Percentiles rank a stretch among this genome's conserved stretches.
Evolutionary conservation across 2,797 vertebrate genomes (phyloP).

Genomic region (Apodemus agrarius): DNA sequence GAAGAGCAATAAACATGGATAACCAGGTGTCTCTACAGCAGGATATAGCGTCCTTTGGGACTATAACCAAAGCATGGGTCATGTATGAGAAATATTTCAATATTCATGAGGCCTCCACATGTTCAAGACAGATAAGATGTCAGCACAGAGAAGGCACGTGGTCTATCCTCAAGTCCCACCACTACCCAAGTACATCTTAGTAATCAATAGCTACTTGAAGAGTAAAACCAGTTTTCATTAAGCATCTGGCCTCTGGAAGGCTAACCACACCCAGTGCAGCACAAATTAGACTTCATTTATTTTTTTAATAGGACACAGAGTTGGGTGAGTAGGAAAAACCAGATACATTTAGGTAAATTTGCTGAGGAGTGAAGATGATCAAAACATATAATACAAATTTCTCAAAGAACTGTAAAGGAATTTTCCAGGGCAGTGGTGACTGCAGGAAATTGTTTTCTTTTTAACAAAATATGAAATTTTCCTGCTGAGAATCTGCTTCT

Average conservation of each 20-base stretch:
- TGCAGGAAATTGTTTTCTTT: not conserved
- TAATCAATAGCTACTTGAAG: too few relatives aligned
- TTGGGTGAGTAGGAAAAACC: not conserved
- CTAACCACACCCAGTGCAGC: not conserved
- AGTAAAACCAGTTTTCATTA: not conserved
- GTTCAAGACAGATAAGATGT: not conserved
- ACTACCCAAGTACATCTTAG: not conserved
- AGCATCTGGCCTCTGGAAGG: not conserved
- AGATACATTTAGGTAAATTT: not conserved
- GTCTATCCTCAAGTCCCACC: not conserved
- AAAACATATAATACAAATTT: not conserved
- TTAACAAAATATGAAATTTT: not conserved
- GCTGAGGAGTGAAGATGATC: not conserved
- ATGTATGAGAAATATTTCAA: not conserved
- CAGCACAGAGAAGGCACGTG: not conserved
- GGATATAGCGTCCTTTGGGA: not conserved
- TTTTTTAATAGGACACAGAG: not conserved
- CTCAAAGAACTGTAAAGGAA: not conserved
- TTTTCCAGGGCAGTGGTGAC: too few relatives aligned
- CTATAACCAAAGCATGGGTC: not conserved
- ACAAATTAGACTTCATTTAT: not conserved
- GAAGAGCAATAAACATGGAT: not conserved
- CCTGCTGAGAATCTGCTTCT: not conserved
- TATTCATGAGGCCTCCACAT: not conserved
- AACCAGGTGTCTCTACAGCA: not conserved